phyloP scores from a whole-genome alignment of 2,797 vertebrate genomes.

The Macrochelys suwanniensis region DNA sequence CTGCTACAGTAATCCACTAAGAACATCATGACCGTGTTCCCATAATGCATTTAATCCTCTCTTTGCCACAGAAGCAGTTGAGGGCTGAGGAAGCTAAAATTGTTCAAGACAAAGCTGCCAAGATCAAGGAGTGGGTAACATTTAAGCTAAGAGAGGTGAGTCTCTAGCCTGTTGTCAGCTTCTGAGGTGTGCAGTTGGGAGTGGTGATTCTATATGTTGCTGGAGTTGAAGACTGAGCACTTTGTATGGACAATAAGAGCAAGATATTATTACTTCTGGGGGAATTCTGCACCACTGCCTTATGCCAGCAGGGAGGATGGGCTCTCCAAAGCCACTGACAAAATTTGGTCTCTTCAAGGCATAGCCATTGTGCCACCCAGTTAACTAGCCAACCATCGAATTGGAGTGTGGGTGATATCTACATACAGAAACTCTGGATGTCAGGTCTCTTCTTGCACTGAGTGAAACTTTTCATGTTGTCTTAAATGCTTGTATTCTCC shows the following conservation, averaged over 20 bases:
- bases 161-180: not conserved
- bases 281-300: too few species aligned
- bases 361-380: not conserved
- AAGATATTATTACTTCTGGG: not conserved
- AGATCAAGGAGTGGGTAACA: slow-evolving; percentile 98
- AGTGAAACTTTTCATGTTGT: too few species aligned
- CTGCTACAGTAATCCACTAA: not conserved
- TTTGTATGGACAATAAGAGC: not conserved
- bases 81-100: slow-evolving; percentile 93
- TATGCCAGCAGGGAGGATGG: not conserved
- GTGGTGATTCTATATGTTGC: not conserved
- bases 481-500: not conserved
- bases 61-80: slow-evolving; percentile 86
- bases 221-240: not conserved
- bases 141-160: slow-evolving; percentile 92
- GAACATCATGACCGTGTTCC: not conserved
- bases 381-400: not conserved
- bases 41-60: not conserved
- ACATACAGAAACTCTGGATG: not conserved
- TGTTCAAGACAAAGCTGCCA: slow-evolving; percentile 95
- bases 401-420: not conserved
- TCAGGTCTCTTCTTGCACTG: not conserved
- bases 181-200: not conserved
- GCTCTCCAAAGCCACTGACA: not conserved
- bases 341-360: not conserved